phyloP scores from a whole-genome alignment of 2,888 invertebrate genomes.

The Drosophila mayaguana region DNA sequence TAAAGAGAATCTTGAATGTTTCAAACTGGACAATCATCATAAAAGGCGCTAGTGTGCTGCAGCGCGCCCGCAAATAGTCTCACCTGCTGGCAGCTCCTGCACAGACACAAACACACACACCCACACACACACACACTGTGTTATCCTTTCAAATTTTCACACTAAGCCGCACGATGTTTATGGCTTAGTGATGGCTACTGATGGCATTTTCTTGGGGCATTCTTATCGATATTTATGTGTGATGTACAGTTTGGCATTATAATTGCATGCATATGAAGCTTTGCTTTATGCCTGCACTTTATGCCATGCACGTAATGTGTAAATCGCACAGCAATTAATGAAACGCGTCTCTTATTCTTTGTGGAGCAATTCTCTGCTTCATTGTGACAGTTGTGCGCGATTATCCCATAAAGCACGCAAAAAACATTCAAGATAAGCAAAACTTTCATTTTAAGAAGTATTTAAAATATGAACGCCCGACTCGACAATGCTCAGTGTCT shows the following conservation, averaged over 20 bases:
- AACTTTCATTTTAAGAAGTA: background rate
- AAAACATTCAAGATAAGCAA: constrained; percentile 22
- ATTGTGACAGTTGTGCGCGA: constrained; percentile 10
- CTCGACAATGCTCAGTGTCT: background rate
- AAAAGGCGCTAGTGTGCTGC: constrained; percentile 52
- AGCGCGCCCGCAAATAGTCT: constrained; percentile 26
- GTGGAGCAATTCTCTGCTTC: constrained; percentile 19
- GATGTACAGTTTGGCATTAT: constrained; percentile 6
- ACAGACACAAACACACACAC: background rate
- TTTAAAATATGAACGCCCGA: background rate
- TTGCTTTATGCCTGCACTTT: background rate
- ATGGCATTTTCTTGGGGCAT: constrained; percentile 13
- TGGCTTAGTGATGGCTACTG: constrained; percentile 28
- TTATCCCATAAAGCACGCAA: constrained; percentile 18
- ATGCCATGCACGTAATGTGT: constrained; percentile 56
- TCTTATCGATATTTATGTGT: constrained; percentile 25
- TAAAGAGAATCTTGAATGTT: background rate
- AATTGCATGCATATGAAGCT: constrained; percentile 14
- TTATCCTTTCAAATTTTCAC: constrained; percentile 39
- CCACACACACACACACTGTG: background rate
- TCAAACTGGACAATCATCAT: constrained; percentile 50
- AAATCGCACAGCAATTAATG: constrained; percentile 69
- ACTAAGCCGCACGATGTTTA: constrained; percentile 37
- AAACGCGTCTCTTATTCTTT: constrained; percentile 46
- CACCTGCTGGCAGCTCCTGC: constrained; percentile 28